These are phyloP conservation scores for Cirrhinus molitorella DNA, from an alignment of 2,797 vertebrate genomes.

Conservation along the genomic window DNA sequence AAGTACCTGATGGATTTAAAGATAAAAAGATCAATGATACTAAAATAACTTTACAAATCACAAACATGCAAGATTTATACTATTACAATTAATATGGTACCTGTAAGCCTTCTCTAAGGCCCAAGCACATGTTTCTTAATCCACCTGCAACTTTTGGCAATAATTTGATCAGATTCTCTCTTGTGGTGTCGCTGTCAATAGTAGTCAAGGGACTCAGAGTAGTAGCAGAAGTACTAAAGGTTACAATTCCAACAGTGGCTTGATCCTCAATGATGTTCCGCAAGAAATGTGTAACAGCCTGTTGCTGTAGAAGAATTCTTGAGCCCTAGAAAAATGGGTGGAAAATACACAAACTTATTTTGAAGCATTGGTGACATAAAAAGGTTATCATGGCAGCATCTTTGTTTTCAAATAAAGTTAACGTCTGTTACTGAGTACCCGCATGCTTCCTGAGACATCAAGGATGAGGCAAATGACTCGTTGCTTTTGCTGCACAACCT, in stretches of 20 bases:
- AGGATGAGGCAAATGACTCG: slow-evolving; percentile 75
- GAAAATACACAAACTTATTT: not conserved
- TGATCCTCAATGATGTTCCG: not conserved
- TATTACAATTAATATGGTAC: slow-evolving; percentile 54
- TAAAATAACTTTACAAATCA: not conserved
- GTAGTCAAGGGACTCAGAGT: slow-evolving; percentile 59
- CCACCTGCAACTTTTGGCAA: not conserved
- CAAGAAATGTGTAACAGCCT: slow-evolving; percentile 65
- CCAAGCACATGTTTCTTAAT: slow-evolving; percentile 65
- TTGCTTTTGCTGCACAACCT: slow-evolving; percentile 64
- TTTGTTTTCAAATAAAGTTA: not conserved
- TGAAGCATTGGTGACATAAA: not conserved
- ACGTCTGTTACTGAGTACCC: not conserved
- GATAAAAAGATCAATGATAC: not conserved
- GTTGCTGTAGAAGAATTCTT: slow-evolving; percentile 58
- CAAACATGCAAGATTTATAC: not conserved
- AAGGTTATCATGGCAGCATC: not conserved
- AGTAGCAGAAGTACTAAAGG: slow-evolving; percentile 61
- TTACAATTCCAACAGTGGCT: slow-evolving; percentile 69
- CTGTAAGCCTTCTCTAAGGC: slow-evolving; percentile 69
- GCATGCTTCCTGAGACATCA: slow-evolving; percentile 77
- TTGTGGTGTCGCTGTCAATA: slow-evolving; percentile 58
- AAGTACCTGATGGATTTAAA: slow-evolving; percentile 65
- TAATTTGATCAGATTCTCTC: slow-evolving; percentile 63
- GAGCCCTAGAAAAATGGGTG: not conserved